Base-by-base conservation (phyloP, 2,797 vertebrate species). In the Tachyglossus aculeatus region DNA sequence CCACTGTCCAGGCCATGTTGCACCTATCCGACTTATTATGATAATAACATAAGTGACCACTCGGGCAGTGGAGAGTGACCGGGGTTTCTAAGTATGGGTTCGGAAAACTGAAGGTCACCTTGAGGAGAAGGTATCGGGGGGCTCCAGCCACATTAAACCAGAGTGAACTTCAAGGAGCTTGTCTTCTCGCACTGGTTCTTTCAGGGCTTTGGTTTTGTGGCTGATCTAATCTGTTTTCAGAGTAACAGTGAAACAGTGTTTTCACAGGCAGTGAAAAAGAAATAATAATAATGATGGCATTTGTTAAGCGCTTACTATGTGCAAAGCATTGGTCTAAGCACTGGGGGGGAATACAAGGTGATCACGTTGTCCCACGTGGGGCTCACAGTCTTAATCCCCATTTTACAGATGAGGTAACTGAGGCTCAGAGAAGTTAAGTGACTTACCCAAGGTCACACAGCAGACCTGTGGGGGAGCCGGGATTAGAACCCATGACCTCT, bases 31-130 rank as follows among this genome's bases (percentile, higher is more conserved):
- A 43, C 56, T 86, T 80, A 87, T 88, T 86, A 87, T 54, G 66
- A 71, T 89, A 87, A 90, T 73, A 75, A 51, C 56, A 78, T 80
- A 90, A 92, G 82, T 87, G 83, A 79, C 83, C 86, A 76, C 61
- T 88, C 77, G 54, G 56, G 60, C 77, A 80, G 83, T 67, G 47
- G 77, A 86, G 74, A 88, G 73, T 70, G 78, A 80, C 55, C 75
- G 80, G 67, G 62, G 44, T 81, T 77, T 83, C 67, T 47, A 79
- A 75, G 82, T 40, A 58, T 5, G 34, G 31, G 24, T 56, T 70
- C 27, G 65, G 63, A 85, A 89, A 83, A 61, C 22, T 67, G 63
- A 62, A 48, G 75, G 84, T 88, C 82, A 87, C 82, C 86, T 86
- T 87, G 84, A 83, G 88, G n/a, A 74, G 64, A 54, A 64, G 27